These are phyloP conservation scores for Larimichthys polyactis DNA, from an alignment of 2,113 vertebrate genomes.

Conservation along the genomic window DNA sequence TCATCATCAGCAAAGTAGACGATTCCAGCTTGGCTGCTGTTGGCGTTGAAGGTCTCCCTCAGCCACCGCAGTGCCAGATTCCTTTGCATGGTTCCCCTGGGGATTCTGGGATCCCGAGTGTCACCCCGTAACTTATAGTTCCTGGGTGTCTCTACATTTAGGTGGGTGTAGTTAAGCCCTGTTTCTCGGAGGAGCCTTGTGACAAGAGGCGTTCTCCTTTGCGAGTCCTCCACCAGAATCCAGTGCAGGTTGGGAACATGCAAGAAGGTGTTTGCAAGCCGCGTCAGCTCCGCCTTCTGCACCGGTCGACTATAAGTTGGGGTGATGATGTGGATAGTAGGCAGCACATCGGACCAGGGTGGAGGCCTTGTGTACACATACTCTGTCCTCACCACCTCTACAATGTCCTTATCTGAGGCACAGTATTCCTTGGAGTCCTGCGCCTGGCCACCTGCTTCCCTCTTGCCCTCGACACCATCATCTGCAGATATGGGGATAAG, in stretches of 20 bases:
- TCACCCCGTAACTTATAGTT: slow-evolving; percentile 97
- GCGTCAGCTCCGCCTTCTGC: slow-evolving; percentile 97
- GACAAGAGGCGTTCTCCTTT: slow-evolving; percentile 91
- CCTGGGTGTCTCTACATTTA: slow-evolving; percentile 97
- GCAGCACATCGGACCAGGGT: slow-evolving; percentile 96
- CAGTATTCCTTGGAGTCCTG: slow-evolving; percentile 97
- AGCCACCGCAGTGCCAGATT: slow-evolving; percentile 97
- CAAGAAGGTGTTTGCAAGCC: slow-evolving; percentile 95
- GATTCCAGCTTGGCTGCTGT: slow-evolving; percentile 92
- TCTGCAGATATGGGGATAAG: slow-evolving; percentile 87
- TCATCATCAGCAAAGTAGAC: slow-evolving; percentile 98
- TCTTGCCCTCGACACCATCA: slow-evolving; percentile 90
- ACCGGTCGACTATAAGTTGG: slow-evolving; percentile 97
- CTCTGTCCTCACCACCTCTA: slow-evolving; percentile 99
- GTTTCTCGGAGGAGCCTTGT: slow-evolving; percentile 92
- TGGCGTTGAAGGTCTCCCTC: slow-evolving; percentile 93
- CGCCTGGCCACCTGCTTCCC: slow-evolving; percentile 84
- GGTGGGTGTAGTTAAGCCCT: slow-evolving; percentile 98
- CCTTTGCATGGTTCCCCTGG: slow-evolving; percentile 98
- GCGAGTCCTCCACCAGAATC: slow-evolving; percentile 98
- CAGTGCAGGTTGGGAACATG: slow-evolving; percentile 98
- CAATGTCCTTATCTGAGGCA: slow-evolving; percentile 96
- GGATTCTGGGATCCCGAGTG: slow-evolving; percentile 93
- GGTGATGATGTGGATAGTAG: slow-evolving; percentile 97
- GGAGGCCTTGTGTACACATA: slow-evolving; percentile 97